Evolutionary conservation across 2,888 invertebrate species (phyloP).

Genomic region (Metacarcinus magister): DNA sequence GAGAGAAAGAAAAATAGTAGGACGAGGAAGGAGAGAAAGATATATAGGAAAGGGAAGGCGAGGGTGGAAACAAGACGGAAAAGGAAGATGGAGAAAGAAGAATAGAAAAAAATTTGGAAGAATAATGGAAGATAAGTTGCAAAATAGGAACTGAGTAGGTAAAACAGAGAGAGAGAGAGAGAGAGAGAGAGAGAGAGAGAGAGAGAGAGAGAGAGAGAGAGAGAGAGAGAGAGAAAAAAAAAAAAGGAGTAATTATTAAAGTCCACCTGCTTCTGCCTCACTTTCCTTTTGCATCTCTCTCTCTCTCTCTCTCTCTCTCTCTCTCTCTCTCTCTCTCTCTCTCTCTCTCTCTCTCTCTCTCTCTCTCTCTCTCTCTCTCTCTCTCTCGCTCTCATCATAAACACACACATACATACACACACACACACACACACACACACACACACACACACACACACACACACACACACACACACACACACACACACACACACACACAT

Average conservation of each 20-base stretch:
- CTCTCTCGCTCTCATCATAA: constrained; percentile 53
- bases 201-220: constrained; percentile 10
- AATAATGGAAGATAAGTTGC: not conserved
- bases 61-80: not conserved
- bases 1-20: not conserved
- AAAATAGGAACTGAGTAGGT: not conserved
- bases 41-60: not conserved
- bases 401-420: too few species aligned
- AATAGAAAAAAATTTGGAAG: not conserved
- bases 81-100: not conserved
- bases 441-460: constrained; percentile 2
- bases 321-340: constrained; percentile 59
- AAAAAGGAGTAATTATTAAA: not conserved
- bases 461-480: constrained; percentile 34
- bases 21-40: not conserved
- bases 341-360: not conserved
- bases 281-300: not conserved
- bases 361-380: constrained; percentile 27
- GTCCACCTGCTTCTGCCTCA: not conserved
- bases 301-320: constrained; percentile 54
- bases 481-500: constrained; percentile 31
- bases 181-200: constrained; percentile 54
- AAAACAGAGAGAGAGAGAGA: not conserved
- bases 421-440: not conserved
- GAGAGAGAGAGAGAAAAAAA: constrained; percentile 47